Evolutionary conservation across 2,888 invertebrate genomes (phyloP).

Genomic region (Paralinhomoeus sp.): DNA sequence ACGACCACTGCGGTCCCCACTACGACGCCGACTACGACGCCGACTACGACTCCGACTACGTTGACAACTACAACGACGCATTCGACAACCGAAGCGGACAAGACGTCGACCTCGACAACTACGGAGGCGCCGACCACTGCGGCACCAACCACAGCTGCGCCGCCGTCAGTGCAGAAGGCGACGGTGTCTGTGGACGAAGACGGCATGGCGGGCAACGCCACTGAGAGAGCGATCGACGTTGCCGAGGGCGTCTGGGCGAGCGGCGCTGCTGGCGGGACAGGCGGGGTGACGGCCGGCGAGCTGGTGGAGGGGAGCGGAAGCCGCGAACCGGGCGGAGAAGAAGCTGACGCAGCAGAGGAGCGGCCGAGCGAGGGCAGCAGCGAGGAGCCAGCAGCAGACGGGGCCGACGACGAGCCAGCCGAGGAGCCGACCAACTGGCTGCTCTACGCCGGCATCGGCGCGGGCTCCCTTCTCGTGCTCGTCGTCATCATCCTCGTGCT

Average conservation of each 20-base stretch:
- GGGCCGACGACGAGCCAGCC: not conserved
- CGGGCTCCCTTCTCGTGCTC: too few species aligned
- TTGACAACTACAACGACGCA: not conserved
- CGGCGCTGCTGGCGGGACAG: not conserved
- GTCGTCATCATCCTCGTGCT: too few species aligned
- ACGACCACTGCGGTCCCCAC: not conserved
- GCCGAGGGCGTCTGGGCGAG: not conserved
- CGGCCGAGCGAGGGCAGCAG: not conserved
- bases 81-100: not conserved
- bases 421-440: too few species aligned
- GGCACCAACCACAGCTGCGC: not conserved
- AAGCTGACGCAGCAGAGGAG: not conserved
- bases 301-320: not conserved
- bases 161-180: too few species aligned
- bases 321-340: not conserved
- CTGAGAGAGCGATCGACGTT: not conserved
- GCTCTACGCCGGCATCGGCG: too few species aligned
- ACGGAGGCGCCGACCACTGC: not conserved
- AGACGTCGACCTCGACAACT: not conserved
- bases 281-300: not conserved
- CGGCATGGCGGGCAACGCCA: too few species aligned
- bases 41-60: not conserved
- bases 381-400: not conserved
- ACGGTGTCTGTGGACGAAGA: too few species aligned
- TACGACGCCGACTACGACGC: not conserved